phyloP scores from a whole-genome alignment of 2,888 invertebrate genomes.

The Petrophora chlorosata region DNA sequence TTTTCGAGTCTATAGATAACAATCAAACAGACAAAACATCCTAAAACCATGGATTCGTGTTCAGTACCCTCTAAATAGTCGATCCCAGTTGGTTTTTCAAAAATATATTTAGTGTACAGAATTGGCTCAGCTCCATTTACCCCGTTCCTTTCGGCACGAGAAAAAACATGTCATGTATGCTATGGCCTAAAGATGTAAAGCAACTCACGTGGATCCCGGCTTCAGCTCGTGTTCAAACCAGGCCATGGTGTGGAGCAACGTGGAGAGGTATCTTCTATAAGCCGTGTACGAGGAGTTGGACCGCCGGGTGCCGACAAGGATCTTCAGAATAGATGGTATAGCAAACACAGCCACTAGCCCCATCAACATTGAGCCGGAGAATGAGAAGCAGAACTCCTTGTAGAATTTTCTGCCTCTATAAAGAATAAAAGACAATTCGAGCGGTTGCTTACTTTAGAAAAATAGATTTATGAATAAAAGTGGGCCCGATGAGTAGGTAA shows the following conservation, averaged over 20 bases:
- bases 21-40: too few relatives aligned
- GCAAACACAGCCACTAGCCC: slow-evolving; percentile 90
- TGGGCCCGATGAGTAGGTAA: neutral
- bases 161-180: too few relatives aligned
- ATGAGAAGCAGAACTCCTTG: slow-evolving; percentile 86
- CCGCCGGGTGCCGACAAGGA: slow-evolving; percentile 88
- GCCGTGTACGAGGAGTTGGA: slow-evolving; percentile 88
- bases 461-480: neutral
- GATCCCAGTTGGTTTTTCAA: too few relatives aligned
- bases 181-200: too few relatives aligned
- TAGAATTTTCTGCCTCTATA: slow-evolving; percentile 90
- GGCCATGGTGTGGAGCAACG: slow-evolving; percentile 88
- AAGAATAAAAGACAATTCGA: too few relatives aligned
- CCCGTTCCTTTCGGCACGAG: too few relatives aligned
- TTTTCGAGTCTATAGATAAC: too few relatives aligned
- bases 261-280: slow-evolving; percentile 91
- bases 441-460: neutral
- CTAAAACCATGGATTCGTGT: too few relatives aligned
- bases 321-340: slow-evolving; percentile 88
- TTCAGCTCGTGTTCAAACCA: slow-evolving; percentile 91
- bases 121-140: too few relatives aligned
- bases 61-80: too few relatives aligned
- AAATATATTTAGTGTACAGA: too few relatives aligned
- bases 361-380: slow-evolving; percentile 88
- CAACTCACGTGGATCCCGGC: slow-evolving; percentile 83